Base-by-base conservation (phyloP, 2,113 vertebrate species). In the Empidonax traillii region DNA sequence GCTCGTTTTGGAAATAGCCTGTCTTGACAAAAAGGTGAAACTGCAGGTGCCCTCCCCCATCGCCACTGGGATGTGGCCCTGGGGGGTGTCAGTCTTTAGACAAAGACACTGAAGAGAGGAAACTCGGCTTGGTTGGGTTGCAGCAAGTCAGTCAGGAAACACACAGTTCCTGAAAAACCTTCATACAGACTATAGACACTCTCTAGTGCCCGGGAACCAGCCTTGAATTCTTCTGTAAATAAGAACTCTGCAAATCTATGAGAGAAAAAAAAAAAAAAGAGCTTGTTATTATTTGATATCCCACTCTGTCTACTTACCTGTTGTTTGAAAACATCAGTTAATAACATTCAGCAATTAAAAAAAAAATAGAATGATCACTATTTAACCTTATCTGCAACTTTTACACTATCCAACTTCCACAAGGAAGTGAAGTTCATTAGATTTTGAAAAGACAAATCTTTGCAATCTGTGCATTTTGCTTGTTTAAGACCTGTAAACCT, bases 31-130 rank as follows among this genome's bases (percentile, higher is more conserved):
- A 69, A 41, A 73, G 81, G 87, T 94, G 80, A 95, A 97, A 97
- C 79, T 16, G 53, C 87, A 76, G 75, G 69, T 94, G 89, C 92
- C 90, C 91, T 90, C 75, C 94, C 67, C 92, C 73, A 62, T 52
- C 1, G 2, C 75, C 88, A 62, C 33, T 2, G 6, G 72, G 59
- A 55, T 8, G 68, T 15, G 61, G 86, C 91, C 85, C 28, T 77
- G 88, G 61, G 91, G 95, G 68, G 67, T 22, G 51, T 63, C 89
- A 28, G 91, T 90, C 88, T 92, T 98, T 98, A 99, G 95, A 98
- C 98, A 98, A 99, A 99, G 91, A 99, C 94, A n/a, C 98, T 99
- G 92, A 99, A 99, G 93, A 99, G 98, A 83, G 98, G 99, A 92
- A 99, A 99, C 94, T 99, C 98, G 0, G 99, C 98, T 95, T 99